Percentiles rank a stretch among this genome's conserved stretches.
These are phyloP conservation scores for Orthosia cruda DNA, from an alignment of 2,888 invertebrate genomes.

Conservation along the genomic window DNA sequence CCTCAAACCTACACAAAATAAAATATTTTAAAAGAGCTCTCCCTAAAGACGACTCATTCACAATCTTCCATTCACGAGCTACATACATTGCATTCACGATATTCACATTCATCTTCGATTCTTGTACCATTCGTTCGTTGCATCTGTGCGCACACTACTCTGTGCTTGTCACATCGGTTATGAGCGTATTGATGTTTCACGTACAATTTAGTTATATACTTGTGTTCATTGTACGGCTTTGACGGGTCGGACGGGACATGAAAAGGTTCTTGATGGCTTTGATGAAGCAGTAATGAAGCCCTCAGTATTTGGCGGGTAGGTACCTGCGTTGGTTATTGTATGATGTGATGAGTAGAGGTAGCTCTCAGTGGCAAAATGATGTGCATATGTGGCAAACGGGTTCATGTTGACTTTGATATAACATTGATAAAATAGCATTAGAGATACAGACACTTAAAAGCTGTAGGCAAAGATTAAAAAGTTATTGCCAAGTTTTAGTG, in stretches of 20 bases:
- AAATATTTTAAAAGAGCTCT: slow-evolving; percentile 17
- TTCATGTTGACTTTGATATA: too few relatives aligned
- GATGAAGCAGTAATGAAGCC: background rate
- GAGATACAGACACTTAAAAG: too few relatives aligned
- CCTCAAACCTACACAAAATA: slow-evolving; percentile 2
- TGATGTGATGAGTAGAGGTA: too few relatives aligned
- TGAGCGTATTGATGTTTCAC: slow-evolving; percentile 68
- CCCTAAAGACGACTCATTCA: slow-evolving; percentile 46
- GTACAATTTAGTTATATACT: slow-evolving; percentile 67
- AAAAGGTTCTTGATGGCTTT: slow-evolving; percentile 14
- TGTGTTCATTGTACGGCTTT: slow-evolving; percentile 32
- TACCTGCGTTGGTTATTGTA: too few relatives aligned
- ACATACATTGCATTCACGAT: slow-evolving; percentile 17
- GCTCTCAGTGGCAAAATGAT: too few relatives aligned
- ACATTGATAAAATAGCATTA: too few relatives aligned
- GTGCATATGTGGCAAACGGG: too few relatives aligned
- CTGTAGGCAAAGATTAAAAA: too few relatives aligned
- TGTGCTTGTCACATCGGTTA: slow-evolving; percentile 53
- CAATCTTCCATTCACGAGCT: slow-evolving; percentile 35
- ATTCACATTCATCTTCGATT: slow-evolving; percentile 33
- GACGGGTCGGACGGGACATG: background rate
- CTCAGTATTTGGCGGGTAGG: too few relatives aligned
- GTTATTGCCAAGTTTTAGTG: too few relatives aligned
- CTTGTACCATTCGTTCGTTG: slow-evolving; percentile 25
- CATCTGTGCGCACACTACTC: slow-evolving; percentile 52